Base-by-base conservation (phyloP, 2,888 invertebrate species). In the Pegoplata infirma region DNA sequence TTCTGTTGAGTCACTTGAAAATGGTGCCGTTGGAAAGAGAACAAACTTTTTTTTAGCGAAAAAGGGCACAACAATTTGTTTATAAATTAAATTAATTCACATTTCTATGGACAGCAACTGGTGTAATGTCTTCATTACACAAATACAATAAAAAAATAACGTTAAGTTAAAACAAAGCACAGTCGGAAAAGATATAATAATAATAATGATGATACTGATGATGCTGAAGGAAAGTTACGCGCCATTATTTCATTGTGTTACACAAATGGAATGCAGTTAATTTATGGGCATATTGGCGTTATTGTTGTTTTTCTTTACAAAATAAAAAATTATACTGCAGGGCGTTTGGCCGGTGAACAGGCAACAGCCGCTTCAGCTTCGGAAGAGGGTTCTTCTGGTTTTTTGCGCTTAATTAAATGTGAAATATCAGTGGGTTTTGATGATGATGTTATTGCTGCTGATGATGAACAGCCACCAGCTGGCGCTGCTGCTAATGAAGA, bases 401-500 rank as follows among this genome's bases (percentile, higher is more conserved):
- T 95, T 89, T 96, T 96, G 81, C 94, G 90, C 84, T 93, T 94
- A 80, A 97, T 94, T 73, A 97, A 91, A 89, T 97, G 96, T 0
- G 95, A 94, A 81, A 97, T 96, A 86, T 96, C 93, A 8, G 92
- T 93, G 0, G 92, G 94, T 23, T 93, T 93, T 17, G 89, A 85
- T 59, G 88, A 85, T 84, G 93, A 93, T 17, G 91, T 88, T 16
- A 90, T 88, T 4, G 90, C 81, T 49, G 85, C 78, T 16, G 83
- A 75, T 8, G 83, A 79, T 7, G 69, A 69, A 40, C 82, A 67
- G n/a, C 47, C 21, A 19, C 71, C 82, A 0, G 82, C 75, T 12
- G 83, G 19, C 55, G 56, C 44, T 71, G 55, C 56, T 49, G 77
- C 75, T 6, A 84, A 84, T 3, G 88, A 84, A 1, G 86, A 82